phyloP scores from a whole-genome alignment of 2,888 invertebrate species.

The Slavum lentiscoides region DNA sequence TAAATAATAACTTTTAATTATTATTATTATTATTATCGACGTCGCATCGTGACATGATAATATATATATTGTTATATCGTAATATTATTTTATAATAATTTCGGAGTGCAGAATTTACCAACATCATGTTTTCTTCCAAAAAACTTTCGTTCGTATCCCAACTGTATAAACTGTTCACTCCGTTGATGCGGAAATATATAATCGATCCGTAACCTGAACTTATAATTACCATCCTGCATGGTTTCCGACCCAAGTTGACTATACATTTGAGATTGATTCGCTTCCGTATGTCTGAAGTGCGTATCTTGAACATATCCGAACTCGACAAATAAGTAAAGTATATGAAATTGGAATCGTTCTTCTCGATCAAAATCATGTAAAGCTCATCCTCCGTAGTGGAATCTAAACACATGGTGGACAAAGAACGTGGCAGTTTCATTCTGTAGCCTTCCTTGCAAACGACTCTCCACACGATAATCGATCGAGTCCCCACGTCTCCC shows the following conservation, averaged over 20 bases:
- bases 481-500: constrained; percentile 71
- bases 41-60: neutral
- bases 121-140: constrained; percentile 56
- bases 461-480: constrained; percentile 71
- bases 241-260: constrained; percentile 66
- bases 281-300: constrained; percentile 68
- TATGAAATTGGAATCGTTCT: constrained; percentile 65
- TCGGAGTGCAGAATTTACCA: constrained; percentile 53
- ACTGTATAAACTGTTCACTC: constrained; percentile 67
- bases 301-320: constrained; percentile 68
- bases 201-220: constrained; percentile 64
- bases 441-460: constrained; percentile 65
- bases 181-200: constrained; percentile 59
- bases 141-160: constrained; percentile 65
- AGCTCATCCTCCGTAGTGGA: constrained; percentile 64
- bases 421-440: constrained; percentile 66
- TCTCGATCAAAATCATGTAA: constrained; percentile 67
- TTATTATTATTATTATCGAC: neutral
- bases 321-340: constrained; percentile 66
- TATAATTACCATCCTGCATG: constrained; percentile 65
- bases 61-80: too few relatives aligned
- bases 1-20: neutral
- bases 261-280: constrained; percentile 55
- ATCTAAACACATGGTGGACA: constrained; percentile 61
- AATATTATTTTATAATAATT: neutral